phyloP scores from a whole-genome alignment of 2,113 vertebrate genomes.

The Lonchura striata region DNA sequence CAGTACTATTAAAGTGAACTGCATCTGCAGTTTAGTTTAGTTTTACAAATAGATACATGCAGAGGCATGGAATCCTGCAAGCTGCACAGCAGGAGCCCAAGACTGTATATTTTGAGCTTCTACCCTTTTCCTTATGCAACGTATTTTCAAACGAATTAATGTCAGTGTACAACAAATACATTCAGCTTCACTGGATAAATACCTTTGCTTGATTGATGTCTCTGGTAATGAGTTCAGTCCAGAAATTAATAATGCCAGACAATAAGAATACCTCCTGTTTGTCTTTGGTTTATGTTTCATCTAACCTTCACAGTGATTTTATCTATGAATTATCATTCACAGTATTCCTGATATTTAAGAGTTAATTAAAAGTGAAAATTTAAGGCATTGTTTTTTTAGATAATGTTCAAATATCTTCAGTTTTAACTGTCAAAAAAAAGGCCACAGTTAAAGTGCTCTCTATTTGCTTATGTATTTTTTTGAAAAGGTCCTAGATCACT shows the following conservation, averaged over 20 bases:
- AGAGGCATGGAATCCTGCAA: neutral
- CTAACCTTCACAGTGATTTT: neutral
- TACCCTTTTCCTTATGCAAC: neutral
- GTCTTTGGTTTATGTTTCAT: neutral
- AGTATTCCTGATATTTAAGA: neutral
- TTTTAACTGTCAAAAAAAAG: neutral
- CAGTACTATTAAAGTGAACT: neutral
- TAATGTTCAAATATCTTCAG: neutral
- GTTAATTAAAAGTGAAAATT: neutral
- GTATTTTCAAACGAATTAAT: neutral
- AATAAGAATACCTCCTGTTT: neutral
- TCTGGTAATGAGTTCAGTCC: neutral
- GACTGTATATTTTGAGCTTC: neutral
- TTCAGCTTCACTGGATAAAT: neutral
- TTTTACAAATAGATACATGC: neutral
- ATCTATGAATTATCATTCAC: neutral
- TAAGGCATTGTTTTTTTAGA: neutral
- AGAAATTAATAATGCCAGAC: neutral
- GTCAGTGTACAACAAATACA: neutral
- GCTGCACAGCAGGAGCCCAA: neutral
- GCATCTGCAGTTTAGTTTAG: neutral
- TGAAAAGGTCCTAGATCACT: neutral
- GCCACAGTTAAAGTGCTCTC: neutral
- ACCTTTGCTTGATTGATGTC: neutral
- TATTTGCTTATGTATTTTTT: neutral